A percentile compares a stretch with the other conserved stretches of the same genome.
Evolutionary conservation across 2,113 vertebrate species (phyloP).

Genomic region (Phaethornis superciliosus): DNA sequence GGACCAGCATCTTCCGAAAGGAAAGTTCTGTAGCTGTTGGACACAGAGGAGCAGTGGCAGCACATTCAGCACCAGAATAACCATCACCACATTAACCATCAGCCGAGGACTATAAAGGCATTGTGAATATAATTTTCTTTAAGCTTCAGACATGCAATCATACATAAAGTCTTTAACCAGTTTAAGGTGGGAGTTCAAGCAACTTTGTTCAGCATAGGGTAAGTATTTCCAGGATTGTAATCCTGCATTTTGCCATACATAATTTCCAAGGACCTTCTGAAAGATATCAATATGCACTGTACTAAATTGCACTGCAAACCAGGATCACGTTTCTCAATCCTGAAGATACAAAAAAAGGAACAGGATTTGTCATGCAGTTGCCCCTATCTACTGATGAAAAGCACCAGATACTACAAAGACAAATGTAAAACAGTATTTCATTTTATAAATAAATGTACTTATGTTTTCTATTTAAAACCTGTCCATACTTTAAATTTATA

Average conservation of each 20-base stretch:
- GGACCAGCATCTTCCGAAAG: constrained; percentile 91
- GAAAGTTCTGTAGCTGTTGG: constrained; percentile 86
- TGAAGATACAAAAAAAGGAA: not conserved
- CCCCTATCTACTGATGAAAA: not conserved
- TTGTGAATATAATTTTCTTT: not conserved
- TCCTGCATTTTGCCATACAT: accelerated
- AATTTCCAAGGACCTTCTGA: not conserved
- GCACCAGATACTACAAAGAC: not conserved
- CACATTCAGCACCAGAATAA: not conserved
- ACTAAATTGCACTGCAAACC: not conserved
- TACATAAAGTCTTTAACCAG: not conserved
- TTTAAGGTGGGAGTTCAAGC: not conserved
- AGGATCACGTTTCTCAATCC: not conserved
- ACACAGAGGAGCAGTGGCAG: not conserved
- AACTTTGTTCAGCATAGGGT: not conserved
- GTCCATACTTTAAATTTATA: not conserved
- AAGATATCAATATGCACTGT: not conserved
- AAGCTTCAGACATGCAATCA: not conserved
- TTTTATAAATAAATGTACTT: not conserved
- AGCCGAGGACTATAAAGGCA: not conserved
- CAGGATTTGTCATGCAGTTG: not conserved
- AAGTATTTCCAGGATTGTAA: not conserved
- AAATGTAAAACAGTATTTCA: not conserved
- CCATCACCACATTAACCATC: not conserved
- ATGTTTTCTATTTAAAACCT: not conserved